Base-by-base conservation (phyloP, 2,888 invertebrate genomes). In the Listrodromus nycthemerus region DNA sequence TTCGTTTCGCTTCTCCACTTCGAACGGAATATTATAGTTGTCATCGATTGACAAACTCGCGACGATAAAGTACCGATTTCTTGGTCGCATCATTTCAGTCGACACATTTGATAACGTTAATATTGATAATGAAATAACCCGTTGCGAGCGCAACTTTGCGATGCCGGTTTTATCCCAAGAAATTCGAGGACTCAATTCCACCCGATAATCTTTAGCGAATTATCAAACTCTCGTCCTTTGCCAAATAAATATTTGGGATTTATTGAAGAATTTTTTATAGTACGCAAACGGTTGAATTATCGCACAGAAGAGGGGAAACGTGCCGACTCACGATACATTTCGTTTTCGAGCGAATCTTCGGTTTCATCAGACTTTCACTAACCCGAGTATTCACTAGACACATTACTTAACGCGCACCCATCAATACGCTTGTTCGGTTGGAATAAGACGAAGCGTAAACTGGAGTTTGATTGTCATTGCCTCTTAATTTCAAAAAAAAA, bases 351-450 rank as follows among this genome's bases (percentile, higher is more conserved):
- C 63, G 80, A 80, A 84, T 84, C 77, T 74, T 73, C 70, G 78
- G 81, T 84, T 81, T 81, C 70, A 75, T 73, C 50, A 45, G 41
- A 81, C 84, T 84, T 84, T 84, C 84, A 84, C 84, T 75, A 58
- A 70, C 45, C 48, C 66, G 41, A 3, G 61, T 61, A 33, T 61
- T 61, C 27, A 16, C 41, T 41, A 41, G 16, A 41, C 41, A 16
- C 41, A 41, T 41, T 41, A 41, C 41, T 41, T 41, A 41, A 41
- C 41, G 41, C 41, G 13, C 16, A 61, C 30, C 6, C 58, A 19
- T 6, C 19, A 16, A 61, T n/a, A 16, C 13, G 58, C 27, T 16
- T 5, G 58, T 24, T 37, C 13, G 16, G 58, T 73, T 52, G 27
- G 21, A 52, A 52, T 27, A 1, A 41, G 58, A 73, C 45, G 48